Percentiles rank a stretch among this genome's conserved stretches.
Conservation (phyloP, 2,888 invertebrate genomes). For the Cerceris rybyensis region DNA sequence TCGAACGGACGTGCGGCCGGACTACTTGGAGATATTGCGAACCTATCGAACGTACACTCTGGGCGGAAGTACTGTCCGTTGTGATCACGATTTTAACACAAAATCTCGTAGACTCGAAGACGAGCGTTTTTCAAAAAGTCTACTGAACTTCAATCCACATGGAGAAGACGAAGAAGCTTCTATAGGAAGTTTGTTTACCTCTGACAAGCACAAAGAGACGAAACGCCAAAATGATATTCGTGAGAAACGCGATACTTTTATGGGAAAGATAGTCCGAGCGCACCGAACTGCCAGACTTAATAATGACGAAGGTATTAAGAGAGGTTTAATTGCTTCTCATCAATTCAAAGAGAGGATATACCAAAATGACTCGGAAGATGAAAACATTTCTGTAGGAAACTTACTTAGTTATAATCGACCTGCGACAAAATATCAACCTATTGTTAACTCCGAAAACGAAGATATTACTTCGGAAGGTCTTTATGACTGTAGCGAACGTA, state of each 20-base stretch:
- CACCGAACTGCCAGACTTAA: constrained; percentile 25
- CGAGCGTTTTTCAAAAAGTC: constrained; percentile 1
- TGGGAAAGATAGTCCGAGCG: neutral
- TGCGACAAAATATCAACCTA: neutral
- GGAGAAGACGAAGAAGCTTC: constrained; percentile 9
- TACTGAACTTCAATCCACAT: constrained; percentile 30
- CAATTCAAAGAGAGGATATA: neutral
- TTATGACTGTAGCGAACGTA: too few relatives aligned
- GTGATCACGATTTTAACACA: constrained; percentile 33
- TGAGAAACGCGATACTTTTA: too few relatives aligned
- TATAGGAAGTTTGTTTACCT: too few relatives aligned
- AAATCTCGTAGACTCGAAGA: neutral
- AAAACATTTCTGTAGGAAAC: constrained; percentile 10
- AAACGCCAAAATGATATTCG: too few relatives aligned
- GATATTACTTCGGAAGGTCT: too few relatives aligned
- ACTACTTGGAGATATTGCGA: constrained; percentile 66
- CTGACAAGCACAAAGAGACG: too few relatives aligned
- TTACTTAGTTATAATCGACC: constrained; percentile 10
- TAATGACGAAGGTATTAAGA: constrained; percentile 22
- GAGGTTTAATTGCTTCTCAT: constrained; percentile 30
- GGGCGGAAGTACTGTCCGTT: neutral
- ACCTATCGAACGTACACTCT: constrained; percentile 64
- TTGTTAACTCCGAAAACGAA: too few relatives aligned
- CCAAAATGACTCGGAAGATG: neutral
- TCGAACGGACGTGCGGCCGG: constrained; percentile 71